Evolutionary conservation across 1,140 invertebrate species (phyloP).

Genomic region (Teleopsis dalmanni): DNA sequence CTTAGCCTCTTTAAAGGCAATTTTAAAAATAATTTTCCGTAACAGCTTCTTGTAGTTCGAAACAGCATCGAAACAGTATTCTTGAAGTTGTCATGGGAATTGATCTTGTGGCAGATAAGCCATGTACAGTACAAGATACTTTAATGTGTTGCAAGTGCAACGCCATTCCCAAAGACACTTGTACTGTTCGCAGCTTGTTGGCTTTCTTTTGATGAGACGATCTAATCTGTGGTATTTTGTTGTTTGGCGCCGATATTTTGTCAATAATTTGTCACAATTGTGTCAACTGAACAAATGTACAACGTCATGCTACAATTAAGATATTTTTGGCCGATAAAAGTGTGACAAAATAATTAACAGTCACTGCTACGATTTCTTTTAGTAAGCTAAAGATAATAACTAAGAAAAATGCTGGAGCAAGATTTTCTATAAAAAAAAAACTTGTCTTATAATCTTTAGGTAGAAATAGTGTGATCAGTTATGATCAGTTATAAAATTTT

Average conservation of each 20-base stretch:
- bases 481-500: no score
- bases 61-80: not conserved
- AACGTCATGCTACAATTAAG: constrained; percentile 30
- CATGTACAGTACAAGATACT: not conserved
- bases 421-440: no score
- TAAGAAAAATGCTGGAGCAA: no score
- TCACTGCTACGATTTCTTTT: constrained; percentile 1
- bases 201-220: no score
- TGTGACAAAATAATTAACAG: constrained; percentile 42
- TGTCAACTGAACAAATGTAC: constrained; percentile 34
- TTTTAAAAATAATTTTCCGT: not conserved
- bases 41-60: not conserved
- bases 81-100: constrained; percentile 10
- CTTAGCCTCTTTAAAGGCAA: not conserved
- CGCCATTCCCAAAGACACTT: no score
- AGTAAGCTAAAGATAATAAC: no score
- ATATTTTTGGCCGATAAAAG: constrained; percentile 32
- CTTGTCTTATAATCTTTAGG: no score
- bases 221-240: no score
- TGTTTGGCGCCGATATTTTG: constrained; percentile 12
- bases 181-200: no score
- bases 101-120: constrained; percentile 12
- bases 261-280: constrained; percentile 43
- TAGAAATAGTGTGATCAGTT: no score
- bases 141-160: not conserved